These are phyloP conservation scores for Macaria liturata DNA, from an alignment of 2,888 invertebrate genomes.

Conservation along the genomic window DNA sequence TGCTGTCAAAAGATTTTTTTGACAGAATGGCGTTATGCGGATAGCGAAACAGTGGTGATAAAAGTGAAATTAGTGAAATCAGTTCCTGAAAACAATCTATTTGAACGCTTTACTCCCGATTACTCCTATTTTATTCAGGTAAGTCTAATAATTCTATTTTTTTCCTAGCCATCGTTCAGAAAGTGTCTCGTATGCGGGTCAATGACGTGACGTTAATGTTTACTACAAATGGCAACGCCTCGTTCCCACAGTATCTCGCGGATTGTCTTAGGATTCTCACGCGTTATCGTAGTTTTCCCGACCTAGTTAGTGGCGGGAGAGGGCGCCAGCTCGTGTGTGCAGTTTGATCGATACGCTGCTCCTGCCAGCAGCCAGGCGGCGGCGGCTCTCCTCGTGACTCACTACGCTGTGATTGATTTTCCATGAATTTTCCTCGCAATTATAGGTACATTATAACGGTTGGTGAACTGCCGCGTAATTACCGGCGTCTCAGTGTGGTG, in stretches of 20 bases:
- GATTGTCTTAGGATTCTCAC: slow-evolving; percentile 76
- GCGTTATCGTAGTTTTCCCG: slow-evolving; percentile 60
- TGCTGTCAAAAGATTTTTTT: no score
- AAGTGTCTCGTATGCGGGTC: slow-evolving; percentile 49
- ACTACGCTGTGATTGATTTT: slow-evolving; percentile 52
- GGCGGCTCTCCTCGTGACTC: slow-evolving; percentile 49
- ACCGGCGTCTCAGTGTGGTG: slow-evolving; percentile 24
- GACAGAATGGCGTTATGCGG: neutral
- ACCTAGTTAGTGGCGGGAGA: slow-evolving; percentile 42
- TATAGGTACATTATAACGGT: slow-evolving; percentile 32
- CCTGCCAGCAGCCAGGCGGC: slow-evolving; percentile 34
- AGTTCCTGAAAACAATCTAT: slow-evolving; percentile 43
- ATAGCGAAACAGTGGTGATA: neutral
- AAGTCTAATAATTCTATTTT: slow-evolving; percentile 45
- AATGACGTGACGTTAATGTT: slow-evolving; percentile 80
- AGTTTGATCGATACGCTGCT: slow-evolving; percentile 45
- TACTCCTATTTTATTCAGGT: slow-evolving; percentile 45
- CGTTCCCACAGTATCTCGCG: slow-evolving; percentile 79
- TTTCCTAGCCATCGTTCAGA: slow-evolving; percentile 38
- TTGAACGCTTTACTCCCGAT: slow-evolving; percentile 35
- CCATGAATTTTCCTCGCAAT: slow-evolving; percentile 43
- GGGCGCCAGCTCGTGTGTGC: slow-evolving; percentile 32
- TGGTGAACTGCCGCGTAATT: slow-evolving; percentile 28
- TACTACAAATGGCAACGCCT: slow-evolving; percentile 83
- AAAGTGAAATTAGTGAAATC: slow-evolving; percentile 44